A percentile compares a stretch with the other conserved stretches of the same genome.
These are phyloP conservation scores for Polypedilum vanderplanki DNA, from an alignment of 1,140 invertebrate species.

Conservation along the genomic window DNA sequence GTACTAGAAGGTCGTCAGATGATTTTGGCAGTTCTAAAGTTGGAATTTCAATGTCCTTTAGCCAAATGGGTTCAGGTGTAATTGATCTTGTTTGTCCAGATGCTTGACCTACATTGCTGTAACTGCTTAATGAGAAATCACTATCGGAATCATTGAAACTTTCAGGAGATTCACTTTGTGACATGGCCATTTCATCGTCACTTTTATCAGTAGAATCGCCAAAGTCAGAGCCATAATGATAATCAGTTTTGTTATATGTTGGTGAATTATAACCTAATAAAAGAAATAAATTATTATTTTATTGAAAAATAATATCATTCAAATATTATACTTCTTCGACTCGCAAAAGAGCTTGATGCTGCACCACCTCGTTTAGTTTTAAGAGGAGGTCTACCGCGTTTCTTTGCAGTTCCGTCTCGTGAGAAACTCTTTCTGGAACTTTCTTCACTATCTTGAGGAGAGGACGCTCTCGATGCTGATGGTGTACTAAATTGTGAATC, in stretches of 20 bases:
- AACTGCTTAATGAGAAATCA: constrained; percentile 75
- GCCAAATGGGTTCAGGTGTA: constrained; percentile 81
- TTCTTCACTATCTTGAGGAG: constrained; percentile 60
- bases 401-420: constrained; percentile 44
- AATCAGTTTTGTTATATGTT: constrained; percentile 72
- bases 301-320: constrained; percentile 8
- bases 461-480: constrained; percentile 63
- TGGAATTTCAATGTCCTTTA: constrained; percentile 69
- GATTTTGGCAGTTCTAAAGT: constrained; percentile 71
- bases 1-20: constrained; percentile 83
- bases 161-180: constrained; percentile 58
- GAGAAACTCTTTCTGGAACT: constrained; percentile 56
- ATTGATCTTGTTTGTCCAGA: constrained; percentile 51
- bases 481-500: constrained; percentile 70
- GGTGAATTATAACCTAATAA: constrained; percentile 65
- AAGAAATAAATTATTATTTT: constrained; percentile 39
- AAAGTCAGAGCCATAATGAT: constrained; percentile 84
- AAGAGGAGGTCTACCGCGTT: constrained; percentile 49
- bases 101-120: constrained; percentile 47
- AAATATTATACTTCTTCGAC: constrained; percentile 54
- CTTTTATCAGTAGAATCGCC: constrained; percentile 74
- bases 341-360: constrained; percentile 48
- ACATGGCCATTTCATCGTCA: constrained; percentile 58
- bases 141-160: constrained; percentile 68
- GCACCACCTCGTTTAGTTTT: constrained; percentile 50